Conservation (phyloP, 2,797 vertebrate species). For the Rhynchotus rufescens region DNA sequence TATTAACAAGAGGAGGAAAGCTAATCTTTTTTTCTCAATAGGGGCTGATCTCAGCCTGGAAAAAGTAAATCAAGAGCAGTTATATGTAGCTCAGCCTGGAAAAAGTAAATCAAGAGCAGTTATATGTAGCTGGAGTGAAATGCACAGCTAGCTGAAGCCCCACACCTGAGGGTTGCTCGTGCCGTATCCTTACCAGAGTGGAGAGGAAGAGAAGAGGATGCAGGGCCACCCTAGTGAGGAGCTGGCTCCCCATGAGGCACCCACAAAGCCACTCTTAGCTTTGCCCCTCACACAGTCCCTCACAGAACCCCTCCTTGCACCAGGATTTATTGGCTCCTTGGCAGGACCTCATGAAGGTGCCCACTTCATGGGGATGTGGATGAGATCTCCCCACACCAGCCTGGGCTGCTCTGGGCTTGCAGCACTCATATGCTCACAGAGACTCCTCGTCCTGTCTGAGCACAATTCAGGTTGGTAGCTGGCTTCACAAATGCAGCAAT, state of each 20-base stretch:
- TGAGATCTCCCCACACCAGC: not conserved
- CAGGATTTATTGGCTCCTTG: not conserved
- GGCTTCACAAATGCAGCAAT: not conserved
- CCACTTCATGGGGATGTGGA: not conserved
- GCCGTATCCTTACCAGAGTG: not conserved
- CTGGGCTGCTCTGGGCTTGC: not conserved
- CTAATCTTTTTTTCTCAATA: not conserved
- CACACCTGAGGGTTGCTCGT: not conserved
- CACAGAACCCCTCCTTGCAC: not conserved
- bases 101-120: not conserved
- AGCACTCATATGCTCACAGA: not conserved
- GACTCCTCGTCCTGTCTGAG: not conserved
- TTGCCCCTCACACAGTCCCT: not conserved
- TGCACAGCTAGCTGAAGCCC: not conserved
- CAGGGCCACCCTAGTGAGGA: not conserved
- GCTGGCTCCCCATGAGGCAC: not conserved
- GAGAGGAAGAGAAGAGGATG: not conserved
- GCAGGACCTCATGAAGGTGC: rapidly evolving
- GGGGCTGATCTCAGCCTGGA: not conserved
- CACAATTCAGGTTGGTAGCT: not conserved
- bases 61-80: not conserved
- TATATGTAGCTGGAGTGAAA: not conserved
- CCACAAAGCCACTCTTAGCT: rapidly evolving
- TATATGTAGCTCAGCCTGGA: not conserved
- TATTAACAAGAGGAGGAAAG: not conserved